phyloP scores from a whole-genome alignment of 2,797 vertebrate species.

The Denticeps clupeoides region DNA sequence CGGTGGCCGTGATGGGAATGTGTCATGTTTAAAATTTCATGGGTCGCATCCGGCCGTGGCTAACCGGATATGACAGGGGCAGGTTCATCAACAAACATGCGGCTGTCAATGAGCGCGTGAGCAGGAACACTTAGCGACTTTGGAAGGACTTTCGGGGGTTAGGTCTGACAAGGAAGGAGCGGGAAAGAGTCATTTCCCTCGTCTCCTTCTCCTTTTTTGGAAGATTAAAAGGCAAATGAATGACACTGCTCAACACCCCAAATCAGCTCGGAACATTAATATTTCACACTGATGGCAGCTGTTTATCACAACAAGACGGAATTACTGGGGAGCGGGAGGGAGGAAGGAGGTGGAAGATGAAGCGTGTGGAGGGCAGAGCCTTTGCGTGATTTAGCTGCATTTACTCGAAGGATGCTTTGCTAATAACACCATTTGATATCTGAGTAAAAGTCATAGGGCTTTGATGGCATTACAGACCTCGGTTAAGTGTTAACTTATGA shows the following conservation, averaged over 20 bases:
- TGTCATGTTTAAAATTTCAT: constrained; percentile 54
- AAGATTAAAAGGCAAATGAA: constrained; percentile 76
- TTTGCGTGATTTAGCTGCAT: constrained; percentile 1
- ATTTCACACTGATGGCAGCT: constrained; percentile 71
- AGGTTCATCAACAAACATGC: constrained; percentile 53
- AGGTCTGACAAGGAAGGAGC: background rate
- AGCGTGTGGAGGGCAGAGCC: constrained; percentile 3
- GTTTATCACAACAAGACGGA: constrained; percentile 67
- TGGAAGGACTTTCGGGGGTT: constrained; percentile 64
- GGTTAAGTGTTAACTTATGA: constrained; percentile 9
- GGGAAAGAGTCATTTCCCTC: constrained; percentile 46
- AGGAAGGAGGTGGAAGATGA: constrained; percentile 37
- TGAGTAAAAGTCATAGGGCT: background rate
- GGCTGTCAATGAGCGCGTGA: constrained; percentile 56
- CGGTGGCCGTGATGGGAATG: constrained; percentile 25
- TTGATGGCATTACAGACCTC: constrained; percentile 3
- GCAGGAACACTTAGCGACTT: constrained; percentile 60
- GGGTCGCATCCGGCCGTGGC: constrained; percentile 45
- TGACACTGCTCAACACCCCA: constrained; percentile 65
- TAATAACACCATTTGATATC: background rate
- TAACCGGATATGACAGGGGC: constrained; percentile 41
- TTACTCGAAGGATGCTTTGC: constrained; percentile 1
- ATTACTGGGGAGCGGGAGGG: constrained; percentile 51
- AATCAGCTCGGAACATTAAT: constrained; percentile 69
- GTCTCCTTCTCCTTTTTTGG: constrained; percentile 47